These are phyloP conservation scores for Phalacrocorax brasilianus DNA, from an alignment of 2,113 vertebrate genomes.

Conservation along the genomic window DNA sequence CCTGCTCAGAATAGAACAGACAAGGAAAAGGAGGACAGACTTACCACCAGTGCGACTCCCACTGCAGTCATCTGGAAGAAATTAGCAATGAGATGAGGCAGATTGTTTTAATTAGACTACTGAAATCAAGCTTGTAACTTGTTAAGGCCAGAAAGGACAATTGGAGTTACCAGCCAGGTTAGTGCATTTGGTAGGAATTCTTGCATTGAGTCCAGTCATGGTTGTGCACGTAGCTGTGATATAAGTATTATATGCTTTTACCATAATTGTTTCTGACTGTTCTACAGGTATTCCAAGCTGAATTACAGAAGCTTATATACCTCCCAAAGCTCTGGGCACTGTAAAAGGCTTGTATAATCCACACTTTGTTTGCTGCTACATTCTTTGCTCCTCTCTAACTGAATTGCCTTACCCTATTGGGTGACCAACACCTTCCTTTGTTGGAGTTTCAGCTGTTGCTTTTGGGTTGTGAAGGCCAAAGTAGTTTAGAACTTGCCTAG, in stretches of 20 bases:
- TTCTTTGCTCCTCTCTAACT: not conserved
- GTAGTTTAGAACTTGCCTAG: not conserved
- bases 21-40: not conserved
- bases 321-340: not conserved
- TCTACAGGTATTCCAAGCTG: not conserved
- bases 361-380: not conserved
- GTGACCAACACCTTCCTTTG: not conserved
- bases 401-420: not conserved
- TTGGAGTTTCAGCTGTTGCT: not conserved
- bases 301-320: not conserved
- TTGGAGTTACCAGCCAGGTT: not conserved
- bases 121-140: not conserved
- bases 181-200: not conserved
- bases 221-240: not conserved
- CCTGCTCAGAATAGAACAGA: slow-evolving; percentile 14
- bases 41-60: not conserved
- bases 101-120: slow-evolving; percentile 24
- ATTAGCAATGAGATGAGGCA: slow-evolving; percentile 3
- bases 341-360: not conserved
- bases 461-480: not conserved
- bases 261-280: not conserved
- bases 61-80: slow-evolving; percentile 27
- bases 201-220: not conserved
- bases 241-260: not conserved
- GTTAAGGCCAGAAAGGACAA: not conserved